Base-by-base conservation (phyloP, 2,797 vertebrate species). In the Megalops cyprinoides region DNA sequence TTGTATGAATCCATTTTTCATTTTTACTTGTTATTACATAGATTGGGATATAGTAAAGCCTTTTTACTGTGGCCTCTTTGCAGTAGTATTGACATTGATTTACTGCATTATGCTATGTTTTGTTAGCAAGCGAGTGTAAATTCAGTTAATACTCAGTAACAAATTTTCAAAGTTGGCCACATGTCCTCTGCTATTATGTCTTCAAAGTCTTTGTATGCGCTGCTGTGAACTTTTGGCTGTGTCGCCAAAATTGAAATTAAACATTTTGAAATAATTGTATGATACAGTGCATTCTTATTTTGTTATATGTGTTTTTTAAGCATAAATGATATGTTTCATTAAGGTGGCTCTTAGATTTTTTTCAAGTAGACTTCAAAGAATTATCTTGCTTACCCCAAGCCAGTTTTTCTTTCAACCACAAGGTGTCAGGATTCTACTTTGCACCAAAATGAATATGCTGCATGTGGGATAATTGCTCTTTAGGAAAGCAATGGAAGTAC, bases 401-500 rank as follows among this genome's bases (percentile, higher is more conserved):
- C 23, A 74, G 73, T 74, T n/a, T 28, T n/a, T 42, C 23, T 25
- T 20, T 77, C 34, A 48, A 74, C 80, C 80, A 77, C 76, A 49
- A 78, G 82, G 37, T 46, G 79, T 73, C 79, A 81, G 67, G 55
- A 10, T 74, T 65, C 4, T 48, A 73, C 49, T 53, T 34, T 25
- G 69, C 25, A 20, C 46, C 14, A n/a, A 28, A 51, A 51, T 15
- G 18, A 48, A 31, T 10, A 42, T 42, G 44, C 42, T 71, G 67
- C 12, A n/a, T 42, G 42, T 71, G 23, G 67, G 39, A n/a, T 39
- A 67, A 37, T 37, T n/a, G 25, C 34, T 49, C 48, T 51, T 55
- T 20, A 18, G 15, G 48, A 76, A 53, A 7, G 48, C 34, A 46
- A 42, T 37, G 25, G 25, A 75, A 76, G 48, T 55, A 34, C 48